phyloP scores from a whole-genome alignment of 2,113 vertebrate genomes.

The Trematomus loennbergii region DNA sequence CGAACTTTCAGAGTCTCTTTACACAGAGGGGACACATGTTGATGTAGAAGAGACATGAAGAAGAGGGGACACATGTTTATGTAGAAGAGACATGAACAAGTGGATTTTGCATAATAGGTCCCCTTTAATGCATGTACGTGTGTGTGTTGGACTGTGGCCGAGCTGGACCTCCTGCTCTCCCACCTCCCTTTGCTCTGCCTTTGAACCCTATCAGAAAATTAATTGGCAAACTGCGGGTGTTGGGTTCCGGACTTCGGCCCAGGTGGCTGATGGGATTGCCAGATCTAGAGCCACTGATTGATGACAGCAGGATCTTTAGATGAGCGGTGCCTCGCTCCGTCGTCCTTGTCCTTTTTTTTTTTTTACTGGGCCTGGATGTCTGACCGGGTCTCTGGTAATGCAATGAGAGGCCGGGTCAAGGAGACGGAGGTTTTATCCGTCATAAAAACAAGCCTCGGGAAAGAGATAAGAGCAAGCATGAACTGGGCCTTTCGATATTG shows the following conservation, averaged over 20 bases:
- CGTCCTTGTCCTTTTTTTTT: conserved; percentile 1
- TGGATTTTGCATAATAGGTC: neutral
- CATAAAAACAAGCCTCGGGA: conserved; percentile 44
- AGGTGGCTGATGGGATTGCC: conserved; percentile 85
- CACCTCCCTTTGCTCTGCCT: conserved; percentile 57
- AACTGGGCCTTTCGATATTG: conserved; percentile 43
- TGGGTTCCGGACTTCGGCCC: conserved; percentile 67
- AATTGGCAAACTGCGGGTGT: conserved; percentile 77
- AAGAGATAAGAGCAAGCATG: conserved; percentile 64
- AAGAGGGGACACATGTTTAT: neutral
- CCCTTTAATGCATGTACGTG: conserved; percentile 1
- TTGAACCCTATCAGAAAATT: conserved; percentile 78
- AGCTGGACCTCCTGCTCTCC: conserved; percentile 40
- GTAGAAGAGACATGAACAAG: neutral
- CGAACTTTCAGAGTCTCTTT: no score
- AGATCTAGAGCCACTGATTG: conserved; percentile 78
- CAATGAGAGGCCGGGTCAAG: conserved; percentile 67
- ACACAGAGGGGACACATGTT: no score
- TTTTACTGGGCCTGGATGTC: conserved; percentile 54
- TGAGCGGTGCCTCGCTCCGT: conserved; percentile 52
- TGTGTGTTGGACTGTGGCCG: conserved; percentile 32
- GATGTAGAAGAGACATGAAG: neutral
- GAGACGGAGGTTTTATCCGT: conserved; percentile 51
- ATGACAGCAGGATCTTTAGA: conserved; percentile 78
- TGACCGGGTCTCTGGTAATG: conserved; percentile 66